phyloP scores from a whole-genome alignment of 64 coral and sea anemone species.

The Dendrophyllia cribrosa region DNA sequence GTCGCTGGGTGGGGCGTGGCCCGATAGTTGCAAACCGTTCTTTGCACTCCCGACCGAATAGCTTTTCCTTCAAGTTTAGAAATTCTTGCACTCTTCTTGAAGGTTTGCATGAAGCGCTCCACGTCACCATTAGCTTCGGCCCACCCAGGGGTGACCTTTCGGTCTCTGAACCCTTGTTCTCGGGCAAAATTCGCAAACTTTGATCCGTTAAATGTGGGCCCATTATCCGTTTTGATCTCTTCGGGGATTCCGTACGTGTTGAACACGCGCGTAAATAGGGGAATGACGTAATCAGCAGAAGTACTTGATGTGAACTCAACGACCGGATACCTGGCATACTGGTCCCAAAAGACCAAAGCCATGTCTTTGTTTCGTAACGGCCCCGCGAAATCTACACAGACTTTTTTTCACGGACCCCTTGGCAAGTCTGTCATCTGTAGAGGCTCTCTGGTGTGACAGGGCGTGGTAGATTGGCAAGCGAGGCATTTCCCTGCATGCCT shows the following conservation, averaged over 20 bases:
- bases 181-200: too few relatives aligned
- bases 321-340: slow-evolving; percentile 7
- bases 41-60: too few relatives aligned
- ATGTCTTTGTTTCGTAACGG: neutral
- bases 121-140: too few relatives aligned
- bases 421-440: slow-evolving; percentile 1
- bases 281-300: neutral
- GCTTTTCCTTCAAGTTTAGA: too few relatives aligned
- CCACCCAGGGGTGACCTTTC: too few relatives aligned
- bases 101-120: too few relatives aligned
- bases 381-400: too few relatives aligned
- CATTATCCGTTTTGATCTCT: neutral
- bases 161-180: too few relatives aligned
- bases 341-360: slow-evolving; percentile 15
- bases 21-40: too few relatives aligned
- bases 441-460: slow-evolving; percentile 36
- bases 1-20: too few relatives aligned
- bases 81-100: too few relatives aligned
- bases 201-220: too few relatives aligned
- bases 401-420: neutral
- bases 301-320: slow-evolving; percentile 16
- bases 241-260: neutral
- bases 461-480: neutral
- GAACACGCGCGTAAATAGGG: slow-evolving; percentile 14
- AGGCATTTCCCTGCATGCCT: neutral